Conservation (phyloP, 2,888 invertebrate genomes). For the Drosophila multiciliata region DNA sequence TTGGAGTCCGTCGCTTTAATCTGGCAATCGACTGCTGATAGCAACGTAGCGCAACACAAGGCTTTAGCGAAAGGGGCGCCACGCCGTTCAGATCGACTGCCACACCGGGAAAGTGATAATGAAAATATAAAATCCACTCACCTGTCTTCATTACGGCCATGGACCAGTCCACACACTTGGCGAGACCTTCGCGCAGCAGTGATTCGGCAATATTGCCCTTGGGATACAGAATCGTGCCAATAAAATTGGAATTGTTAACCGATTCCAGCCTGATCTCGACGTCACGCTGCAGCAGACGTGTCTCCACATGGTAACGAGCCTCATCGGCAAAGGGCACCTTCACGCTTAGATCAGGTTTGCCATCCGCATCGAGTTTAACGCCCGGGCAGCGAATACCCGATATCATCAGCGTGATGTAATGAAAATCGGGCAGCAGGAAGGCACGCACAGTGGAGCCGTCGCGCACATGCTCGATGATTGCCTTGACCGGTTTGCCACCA, state of each 20-base stretch:
- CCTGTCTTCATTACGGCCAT: conserved; percentile 92
- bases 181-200: conserved; percentile 95
- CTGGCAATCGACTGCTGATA: conserved; percentile 64
- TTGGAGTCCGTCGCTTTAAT: conserved; percentile 83
- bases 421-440: conserved; percentile 95
- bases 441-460: conserved; percentile 98
- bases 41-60: conserved; percentile 56
- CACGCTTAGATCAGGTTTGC: conserved; percentile 88
- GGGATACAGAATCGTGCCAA: conserved; percentile 97
- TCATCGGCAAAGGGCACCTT: conserved; percentile 93
- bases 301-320: conserved; percentile 97
- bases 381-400: conserved; percentile 96
- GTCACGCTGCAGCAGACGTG: conserved; percentile 95
- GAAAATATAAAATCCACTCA: conserved; percentile 47
- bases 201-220: conserved; percentile 97
- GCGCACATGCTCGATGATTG: conserved; percentile 98
- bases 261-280: conserved; percentile 96
- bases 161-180: conserved; percentile 97
- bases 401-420: conserved; percentile 97
- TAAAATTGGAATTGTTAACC: conserved; percentile 95
- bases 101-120: background rate
- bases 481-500: conserved; percentile 94
- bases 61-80: conserved; percentile 57
- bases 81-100: conserved; percentile 53
- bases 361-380: conserved; percentile 91